These are phyloP conservation scores for Myathropa florea DNA, from an alignment of 2,888 invertebrate species.

Conservation along the genomic window DNA sequence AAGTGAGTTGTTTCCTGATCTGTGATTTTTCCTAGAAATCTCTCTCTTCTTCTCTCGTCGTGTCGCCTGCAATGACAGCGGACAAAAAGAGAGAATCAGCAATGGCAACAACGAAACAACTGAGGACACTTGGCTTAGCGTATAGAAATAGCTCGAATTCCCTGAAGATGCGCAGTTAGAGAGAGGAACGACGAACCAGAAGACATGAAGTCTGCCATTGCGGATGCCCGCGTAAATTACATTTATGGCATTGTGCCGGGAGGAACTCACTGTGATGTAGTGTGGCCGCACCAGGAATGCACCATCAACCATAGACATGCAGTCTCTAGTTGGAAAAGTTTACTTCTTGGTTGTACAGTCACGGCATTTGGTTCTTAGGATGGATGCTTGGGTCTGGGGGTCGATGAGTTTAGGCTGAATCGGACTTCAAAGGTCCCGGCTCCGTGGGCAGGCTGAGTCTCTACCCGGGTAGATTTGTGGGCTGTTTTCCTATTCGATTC, in stretches of 20 bases:
- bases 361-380: background rate
- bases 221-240: constrained; percentile 72
- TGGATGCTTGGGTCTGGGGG: background rate
- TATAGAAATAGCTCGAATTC: constrained; percentile 71
- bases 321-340: constrained; percentile 60
- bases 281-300: constrained; percentile 62
- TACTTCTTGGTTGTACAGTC: constrained; percentile 36
- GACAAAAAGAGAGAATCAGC: constrained; percentile 24
- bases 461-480: background rate
- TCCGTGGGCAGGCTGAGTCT: too few relatives aligned
- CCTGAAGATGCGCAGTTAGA: constrained; percentile 69
- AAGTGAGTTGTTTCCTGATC: constrained; percentile 71
- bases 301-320: constrained; percentile 62
- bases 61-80: constrained; percentile 24
- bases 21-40: constrained; percentile 67
- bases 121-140: constrained; percentile 39
- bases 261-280: constrained; percentile 65
- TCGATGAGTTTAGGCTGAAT: too few relatives aligned
- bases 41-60: constrained; percentile 18
- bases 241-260: constrained; percentile 70
- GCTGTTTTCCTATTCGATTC: background rate
- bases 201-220: constrained; percentile 72
- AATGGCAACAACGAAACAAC: constrained; percentile 27
- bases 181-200: constrained; percentile 64
- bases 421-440: too few relatives aligned